Percentiles rank a stretch among this genome's conserved stretches.
Conservation (phyloP, 2,113 vertebrate genomes). For the Tachycineta bicolor region DNA sequence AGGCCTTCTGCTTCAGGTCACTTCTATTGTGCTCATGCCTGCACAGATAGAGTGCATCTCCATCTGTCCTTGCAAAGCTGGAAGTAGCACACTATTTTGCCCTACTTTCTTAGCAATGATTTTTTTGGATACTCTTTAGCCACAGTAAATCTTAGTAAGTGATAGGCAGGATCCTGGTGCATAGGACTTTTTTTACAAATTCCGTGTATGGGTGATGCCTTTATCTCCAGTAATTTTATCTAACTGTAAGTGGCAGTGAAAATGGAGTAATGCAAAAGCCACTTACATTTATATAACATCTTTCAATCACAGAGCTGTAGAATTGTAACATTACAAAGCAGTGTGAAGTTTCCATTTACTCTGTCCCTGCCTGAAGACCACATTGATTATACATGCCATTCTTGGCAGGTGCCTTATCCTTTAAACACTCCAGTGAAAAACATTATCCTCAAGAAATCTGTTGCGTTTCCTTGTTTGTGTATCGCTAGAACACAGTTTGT, state of each 20-base stretch:
- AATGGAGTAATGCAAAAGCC: background rate
- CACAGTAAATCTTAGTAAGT: background rate
- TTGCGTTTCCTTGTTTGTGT: background rate
- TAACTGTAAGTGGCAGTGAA: background rate
- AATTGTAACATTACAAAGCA: background rate
- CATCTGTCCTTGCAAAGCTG: conserved; percentile 10
- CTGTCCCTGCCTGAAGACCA: background rate
- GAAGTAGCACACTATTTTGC: background rate
- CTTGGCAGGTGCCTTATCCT: background rate
- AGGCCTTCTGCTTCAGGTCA: conserved; percentile 51
- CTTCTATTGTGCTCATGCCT: conserved; percentile 37
- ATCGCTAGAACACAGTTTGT: background rate
- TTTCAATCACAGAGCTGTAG: background rate
- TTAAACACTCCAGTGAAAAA: background rate
- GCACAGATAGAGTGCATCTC: background rate
- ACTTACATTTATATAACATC: background rate
- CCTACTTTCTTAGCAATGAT: background rate
- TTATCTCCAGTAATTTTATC: background rate
- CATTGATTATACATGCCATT: background rate
- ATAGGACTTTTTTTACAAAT: background rate
- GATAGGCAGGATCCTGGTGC: background rate
- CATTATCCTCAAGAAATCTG: background rate
- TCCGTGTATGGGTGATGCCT: background rate
- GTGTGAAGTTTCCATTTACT: background rate
- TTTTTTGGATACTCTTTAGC: background rate